phyloP scores from a whole-genome alignment of 2,888 invertebrate species.

The Crematogaster levior region DNA sequence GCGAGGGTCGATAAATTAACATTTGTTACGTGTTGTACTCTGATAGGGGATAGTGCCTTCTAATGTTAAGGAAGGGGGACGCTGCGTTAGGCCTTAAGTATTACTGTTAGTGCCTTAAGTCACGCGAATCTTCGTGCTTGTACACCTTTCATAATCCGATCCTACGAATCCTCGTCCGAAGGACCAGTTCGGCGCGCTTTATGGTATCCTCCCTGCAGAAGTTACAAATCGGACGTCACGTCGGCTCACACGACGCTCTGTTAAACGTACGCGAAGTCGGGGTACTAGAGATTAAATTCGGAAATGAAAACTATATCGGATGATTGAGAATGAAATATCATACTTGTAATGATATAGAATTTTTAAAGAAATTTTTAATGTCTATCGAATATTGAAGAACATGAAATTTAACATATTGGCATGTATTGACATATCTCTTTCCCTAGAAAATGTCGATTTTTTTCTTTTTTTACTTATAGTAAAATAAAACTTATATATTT shows the following conservation, averaged over 20 bases:
- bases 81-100: slow-evolving; percentile 80
- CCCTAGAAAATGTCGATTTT: background rate
- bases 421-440: background rate
- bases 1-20: slow-evolving; percentile 71
- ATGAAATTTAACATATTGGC: background rate
- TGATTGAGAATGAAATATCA: background rate
- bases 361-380: background rate
- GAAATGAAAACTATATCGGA: slow-evolving; percentile 4
- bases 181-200: slow-evolving; percentile 60
- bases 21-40: slow-evolving; percentile 77
- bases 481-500: too few relatives aligned
- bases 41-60: slow-evolving; percentile 83
- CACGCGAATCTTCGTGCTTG: slow-evolving; percentile 77
- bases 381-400: background rate
- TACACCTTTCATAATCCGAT: slow-evolving; percentile 70
- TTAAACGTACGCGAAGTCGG: slow-evolving; percentile 26
- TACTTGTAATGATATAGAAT: background rate
- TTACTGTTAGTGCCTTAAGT: slow-evolving; percentile 83
- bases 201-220: slow-evolving; percentile 28
- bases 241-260: slow-evolving; percentile 13
- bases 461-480: background rate
- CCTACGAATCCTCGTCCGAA: slow-evolving; percentile 68
- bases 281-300: slow-evolving; percentile 5
- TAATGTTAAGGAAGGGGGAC: slow-evolving; percentile 76
- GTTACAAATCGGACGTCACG: slow-evolving; percentile 37